phyloP scores from a whole-genome alignment of 2,113 vertebrate species.

The Heloderma charlesbogerti region DNA sequence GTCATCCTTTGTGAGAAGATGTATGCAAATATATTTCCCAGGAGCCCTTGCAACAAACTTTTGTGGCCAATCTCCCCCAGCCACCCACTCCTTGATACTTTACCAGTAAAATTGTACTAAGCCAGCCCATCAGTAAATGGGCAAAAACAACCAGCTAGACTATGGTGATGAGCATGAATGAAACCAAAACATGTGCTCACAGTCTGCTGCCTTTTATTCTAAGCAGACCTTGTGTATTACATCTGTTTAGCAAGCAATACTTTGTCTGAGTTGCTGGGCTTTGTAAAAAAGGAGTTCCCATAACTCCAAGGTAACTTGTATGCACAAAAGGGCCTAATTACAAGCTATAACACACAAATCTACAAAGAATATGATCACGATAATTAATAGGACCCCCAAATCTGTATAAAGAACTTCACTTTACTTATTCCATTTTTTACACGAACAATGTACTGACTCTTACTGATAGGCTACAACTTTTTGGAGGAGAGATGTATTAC shows the following conservation, averaged over 20 bases:
- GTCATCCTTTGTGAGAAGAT: conserved; percentile 82
- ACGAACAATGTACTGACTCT: conserved; percentile 69
- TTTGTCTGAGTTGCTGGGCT: conserved; percentile 68
- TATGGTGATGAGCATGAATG: conserved; percentile 74
- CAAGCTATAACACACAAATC: not conserved
- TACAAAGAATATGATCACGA: conserved; percentile 3
- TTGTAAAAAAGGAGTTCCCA: conserved; percentile 71
- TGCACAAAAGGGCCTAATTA: conserved; percentile 13
- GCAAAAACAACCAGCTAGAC: conserved; percentile 74
- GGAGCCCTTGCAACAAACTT: conserved; percentile 73
- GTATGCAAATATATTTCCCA: conserved; percentile 83
- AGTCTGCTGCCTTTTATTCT: conserved; percentile 78
- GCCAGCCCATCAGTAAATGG: conserved; percentile 75
- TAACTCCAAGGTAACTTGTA: conserved; percentile 52
- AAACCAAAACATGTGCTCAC: conserved; percentile 75
- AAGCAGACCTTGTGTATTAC: conserved; percentile 75
- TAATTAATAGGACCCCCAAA: conserved; percentile 32
- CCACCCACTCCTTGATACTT: conserved; percentile 68
- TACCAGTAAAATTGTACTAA: conserved; percentile 73
- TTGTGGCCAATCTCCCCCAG: conserved; percentile 63
- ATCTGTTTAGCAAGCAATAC: conserved; percentile 78
- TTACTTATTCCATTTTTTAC: conserved; percentile 36
- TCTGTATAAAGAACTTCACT: conserved; percentile 51
- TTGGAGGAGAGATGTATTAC: conserved; percentile 65
- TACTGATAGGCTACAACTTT: conserved; percentile 63